phyloP scores from a whole-genome alignment of 37 sponge, comb jelly and placozoan genomes.

The Dysidea cf. avara region DNA sequence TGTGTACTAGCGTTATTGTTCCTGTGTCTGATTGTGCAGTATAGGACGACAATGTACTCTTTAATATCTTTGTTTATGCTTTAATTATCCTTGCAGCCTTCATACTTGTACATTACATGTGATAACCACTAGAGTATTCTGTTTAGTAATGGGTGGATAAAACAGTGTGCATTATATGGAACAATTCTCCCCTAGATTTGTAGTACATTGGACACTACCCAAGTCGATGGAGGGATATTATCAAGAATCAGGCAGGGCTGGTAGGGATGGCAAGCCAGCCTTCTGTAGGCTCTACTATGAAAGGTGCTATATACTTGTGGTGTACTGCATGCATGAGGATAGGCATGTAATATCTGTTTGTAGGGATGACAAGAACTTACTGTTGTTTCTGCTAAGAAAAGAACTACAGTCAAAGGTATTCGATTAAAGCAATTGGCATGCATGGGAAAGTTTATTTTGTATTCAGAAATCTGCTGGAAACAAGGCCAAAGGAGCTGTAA shows the following conservation, averaged over 20 bases:
- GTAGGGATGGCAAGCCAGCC: conserved; percentile 73
- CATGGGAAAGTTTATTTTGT: background rate
- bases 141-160: no score
- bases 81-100: no score
- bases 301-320: conserved; percentile 21
- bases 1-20: no score
- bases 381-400: conserved; percentile 64
- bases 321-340: background rate
- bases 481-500: background rate
- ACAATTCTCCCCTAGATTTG: conserved; percentile 67
- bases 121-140: no score
- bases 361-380: conserved; percentile 62
- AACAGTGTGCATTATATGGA: background rate
- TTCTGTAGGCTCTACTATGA: conserved; percentile 85
- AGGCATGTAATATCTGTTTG: background rate
- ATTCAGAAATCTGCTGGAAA: background rate
- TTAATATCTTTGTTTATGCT: no score
- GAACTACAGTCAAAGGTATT: conserved; percentile 62
- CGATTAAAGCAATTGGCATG: background rate
- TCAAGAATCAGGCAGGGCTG: conserved; percentile 94
- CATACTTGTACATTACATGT: no score
- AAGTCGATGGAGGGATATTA: conserved; percentile 95
- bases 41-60: no score
- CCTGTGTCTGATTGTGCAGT: no score
- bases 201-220: conserved; percentile 95